A percentile compares a stretch with the other conserved stretches of the same genome.
Conservation (phyloP, 2,888 invertebrate genomes). For the Pheosia gnoma region DNA sequence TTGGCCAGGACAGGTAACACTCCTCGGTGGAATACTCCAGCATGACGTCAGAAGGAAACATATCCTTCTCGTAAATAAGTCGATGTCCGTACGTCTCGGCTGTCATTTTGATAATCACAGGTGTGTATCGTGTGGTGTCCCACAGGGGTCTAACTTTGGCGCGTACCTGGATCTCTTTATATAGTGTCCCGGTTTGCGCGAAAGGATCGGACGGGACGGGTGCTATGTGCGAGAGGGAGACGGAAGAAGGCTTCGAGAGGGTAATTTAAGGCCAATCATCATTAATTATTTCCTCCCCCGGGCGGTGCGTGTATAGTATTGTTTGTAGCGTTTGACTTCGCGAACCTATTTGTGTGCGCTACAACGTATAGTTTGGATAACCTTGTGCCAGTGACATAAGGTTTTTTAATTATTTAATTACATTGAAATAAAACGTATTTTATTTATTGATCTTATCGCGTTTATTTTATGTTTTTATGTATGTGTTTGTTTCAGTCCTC, state of each 20-base stretch:
- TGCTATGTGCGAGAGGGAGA: conserved; percentile 55
- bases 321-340: conserved; percentile 57
- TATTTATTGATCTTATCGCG: no score
- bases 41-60: conserved; percentile 75
- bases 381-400: conserved; percentile 28
- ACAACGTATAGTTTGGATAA: conserved; percentile 24
- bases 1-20: conserved; percentile 75
- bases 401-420: no score
- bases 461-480: no score
- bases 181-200: conserved; percentile 73
- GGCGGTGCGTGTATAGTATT: conserved; percentile 65
- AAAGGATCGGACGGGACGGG: conserved; percentile 52
- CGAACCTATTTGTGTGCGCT: conserved; percentile 46
- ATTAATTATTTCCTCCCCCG: conserved; percentile 79
- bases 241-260: conserved; percentile 61
- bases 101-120: conserved; percentile 66
- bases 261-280: conserved; percentile 83
- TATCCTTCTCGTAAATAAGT: conserved; percentile 75
- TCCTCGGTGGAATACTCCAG: conserved; percentile 76
- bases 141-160: conserved; percentile 67
- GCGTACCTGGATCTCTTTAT: conserved; percentile 76
- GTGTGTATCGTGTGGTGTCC: conserved; percentile 65
- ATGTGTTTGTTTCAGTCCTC: no score
- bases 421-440: no score
- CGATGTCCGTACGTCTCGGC: conserved; percentile 82